Evolutionary conservation across 2,797 vertebrate species (phyloP), one percentile per base, ranked within the genome.

Genomic region (Gambelia wislizenii): DNA sequence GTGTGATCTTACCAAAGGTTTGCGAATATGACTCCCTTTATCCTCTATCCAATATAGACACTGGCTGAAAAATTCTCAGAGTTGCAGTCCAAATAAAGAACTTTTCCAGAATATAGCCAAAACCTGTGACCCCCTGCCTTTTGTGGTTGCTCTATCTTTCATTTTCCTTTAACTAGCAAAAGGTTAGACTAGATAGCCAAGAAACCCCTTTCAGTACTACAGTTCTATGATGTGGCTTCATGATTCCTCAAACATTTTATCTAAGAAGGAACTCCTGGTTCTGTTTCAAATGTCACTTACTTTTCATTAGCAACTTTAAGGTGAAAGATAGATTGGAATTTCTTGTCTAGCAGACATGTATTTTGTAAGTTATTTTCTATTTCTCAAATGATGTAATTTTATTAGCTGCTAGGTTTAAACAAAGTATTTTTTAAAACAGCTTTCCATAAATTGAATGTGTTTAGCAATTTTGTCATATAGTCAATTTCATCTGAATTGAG

Each of bases 361-460:
- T 92, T 92, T 90, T 88, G 75, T 69, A 84, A 92, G 76, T 83
- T 89, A 89, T 95, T 93, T 79, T 69, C 16, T 80, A 22, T 80
- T 94, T 87, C 86, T 87, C 88, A 75, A 88, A 42, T 81, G 59
- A 39, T 93, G 39, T 92, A 86, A 92, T 94, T 94, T 94, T 92
- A 90, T 94, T 94, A 94, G 64, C 47, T 83, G 93, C 12, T 92
- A 87, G 67, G 87, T 79, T 91, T 92, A 94, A 89, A 93, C n/a
- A 90, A 94, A 92, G 72, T 91, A 81, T 80, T 27, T 93, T 69
- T 42, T 78, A 61, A 33, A 49, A 91, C 20, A 49, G 13, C 61
- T 59, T 88, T 80, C n/a, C 52, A 84, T 91, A 93, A 94, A 91
- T 36, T n/a, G 61, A 91, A 85, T 22, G 82, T 47, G 52, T 88